Evolutionary conservation across 2,113 vertebrate genomes (phyloP), one percentile per base, ranked within the genome.

Genomic region (Odocoileus hemionus): DNA sequence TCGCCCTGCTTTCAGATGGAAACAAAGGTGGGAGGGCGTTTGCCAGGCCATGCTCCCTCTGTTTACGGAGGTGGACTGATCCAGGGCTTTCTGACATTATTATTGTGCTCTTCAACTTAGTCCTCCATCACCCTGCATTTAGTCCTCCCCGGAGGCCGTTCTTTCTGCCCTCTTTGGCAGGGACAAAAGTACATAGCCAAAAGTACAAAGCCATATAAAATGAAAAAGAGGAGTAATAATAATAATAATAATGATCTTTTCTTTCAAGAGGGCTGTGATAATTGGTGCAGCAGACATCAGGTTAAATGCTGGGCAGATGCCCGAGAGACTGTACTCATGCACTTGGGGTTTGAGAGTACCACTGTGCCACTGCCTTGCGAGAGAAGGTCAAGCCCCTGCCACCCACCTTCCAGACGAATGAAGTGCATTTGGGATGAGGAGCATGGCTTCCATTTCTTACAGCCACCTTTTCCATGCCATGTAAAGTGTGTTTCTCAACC

Each of bases 221-320:
- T 94, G 89, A 92, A 92, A 93, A 94, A 70, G 36, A 78, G 12
- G 16, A 90, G 43, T 76, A 78, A 52, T 93, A 89, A 89, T 76
- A 78, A 52, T 93, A 89, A 89, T 67, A 67, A 50, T 45, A 33
- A 21, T 50, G 70, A 43, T 76, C 70, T 43, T 76, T 76, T 52
- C 9, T 33, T 80, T 52, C 64, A 43, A 89, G 84, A 91, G 39
- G 58, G 33, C n/a, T 76, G 47, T 83, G 76, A 76, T 80, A 78
- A 47, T 47, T 25, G 43, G 17, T 80, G 26, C 54, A 45, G 80
- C 36, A 82, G 36, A 82, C 80, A 33, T 54, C 45, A 17, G 86
- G 55, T 57, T 74, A 86, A 74, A 64, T 55, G 60, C 54, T 67
- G 26, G 54, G 25, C 4, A 15, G 23, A 15, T 7, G 54, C 30